These are phyloP conservation scores for Crocodylus rhombifer DNA, from an alignment of 2,797 vertebrate genomes.

Conservation along the genomic window DNA sequence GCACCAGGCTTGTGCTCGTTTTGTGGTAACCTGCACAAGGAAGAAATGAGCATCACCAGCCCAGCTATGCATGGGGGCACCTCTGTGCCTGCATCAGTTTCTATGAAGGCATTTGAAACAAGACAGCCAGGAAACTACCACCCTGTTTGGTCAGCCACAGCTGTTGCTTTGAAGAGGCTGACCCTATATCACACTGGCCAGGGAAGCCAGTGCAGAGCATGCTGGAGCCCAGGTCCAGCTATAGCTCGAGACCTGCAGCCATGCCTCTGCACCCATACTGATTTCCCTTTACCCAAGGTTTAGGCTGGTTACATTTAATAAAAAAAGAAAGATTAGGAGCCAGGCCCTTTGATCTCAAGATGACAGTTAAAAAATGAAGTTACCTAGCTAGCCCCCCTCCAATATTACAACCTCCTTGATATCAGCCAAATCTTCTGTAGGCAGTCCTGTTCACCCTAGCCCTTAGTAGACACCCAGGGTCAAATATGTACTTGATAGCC, in stretches of 20 bases:
- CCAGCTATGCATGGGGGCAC: neutral
- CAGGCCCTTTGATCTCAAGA: no score
- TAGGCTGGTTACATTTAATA: no score
- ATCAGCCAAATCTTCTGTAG: neutral
- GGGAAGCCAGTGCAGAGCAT: no score
- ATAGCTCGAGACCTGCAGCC: no score
- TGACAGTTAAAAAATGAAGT: no score
- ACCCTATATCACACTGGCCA: neutral
- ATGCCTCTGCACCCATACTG: no score
- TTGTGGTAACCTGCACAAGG: conserved; percentile 92
- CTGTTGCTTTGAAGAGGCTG: neutral
- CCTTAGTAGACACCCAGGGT: neutral
- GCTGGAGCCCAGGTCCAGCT: no score
- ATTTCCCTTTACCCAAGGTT: no score
- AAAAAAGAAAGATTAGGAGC: no score
- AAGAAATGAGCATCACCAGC: conserved; percentile 23
- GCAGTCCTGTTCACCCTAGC: no score
- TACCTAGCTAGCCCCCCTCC: no score
- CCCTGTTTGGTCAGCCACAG: neutral
- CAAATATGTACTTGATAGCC: neutral
- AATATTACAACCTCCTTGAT: no score
- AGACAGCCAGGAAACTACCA: neutral
- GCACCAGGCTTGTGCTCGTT: conserved; percentile 98
- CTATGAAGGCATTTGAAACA: neutral
- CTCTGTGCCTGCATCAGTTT: neutral